Evolutionary conservation across 2,113 vertebrate genomes (phyloP).

Genomic region (Sturnira hondurensis): DNA sequence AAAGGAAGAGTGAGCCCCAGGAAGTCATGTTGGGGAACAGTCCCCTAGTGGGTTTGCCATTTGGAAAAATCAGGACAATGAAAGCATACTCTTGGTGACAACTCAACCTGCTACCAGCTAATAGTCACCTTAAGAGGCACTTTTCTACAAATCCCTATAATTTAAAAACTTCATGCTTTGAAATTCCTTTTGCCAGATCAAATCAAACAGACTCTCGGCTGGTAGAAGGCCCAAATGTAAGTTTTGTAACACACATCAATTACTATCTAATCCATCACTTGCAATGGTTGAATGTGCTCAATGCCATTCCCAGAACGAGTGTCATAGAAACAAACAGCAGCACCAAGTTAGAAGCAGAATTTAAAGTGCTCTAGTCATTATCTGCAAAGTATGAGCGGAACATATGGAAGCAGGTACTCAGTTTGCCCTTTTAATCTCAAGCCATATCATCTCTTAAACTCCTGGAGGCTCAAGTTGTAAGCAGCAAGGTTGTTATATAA

Average conservation of each 20-base stretch:
- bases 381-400: constrained; percentile 38
- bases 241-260: constrained; percentile 70
- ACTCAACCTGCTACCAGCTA: constrained; percentile 60
- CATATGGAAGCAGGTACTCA: constrained; percentile 7
- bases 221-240: constrained; percentile 68
- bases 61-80: constrained; percentile 47
- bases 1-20: background rate
- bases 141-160: constrained; percentile 73
- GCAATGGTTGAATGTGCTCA: constrained; percentile 46
- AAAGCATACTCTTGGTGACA: constrained; percentile 59
- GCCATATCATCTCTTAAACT: constrained; percentile 47
- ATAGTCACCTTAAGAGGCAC: constrained; percentile 61
- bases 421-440: constrained; percentile 61
- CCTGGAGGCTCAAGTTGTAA: constrained; percentile 42
- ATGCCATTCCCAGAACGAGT: constrained; percentile 52
- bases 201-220: constrained; percentile 66
- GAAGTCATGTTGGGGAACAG: background rate
- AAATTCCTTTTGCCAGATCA: constrained; percentile 64
- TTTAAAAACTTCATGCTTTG: constrained; percentile 69
- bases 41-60: background rate
- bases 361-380: constrained; percentile 25
- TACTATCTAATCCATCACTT: constrained; percentile 64
- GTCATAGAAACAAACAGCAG: constrained; percentile 64
- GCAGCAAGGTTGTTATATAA: constrained; percentile 29
- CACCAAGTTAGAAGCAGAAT: constrained; percentile 44